A percentile compares a stretch with the other conserved stretches of the same genome.
These are phyloP conservation scores for Melanerpes formicivorus DNA, from an alignment of 2,113 vertebrate genomes.

Conservation along the genomic window DNA sequence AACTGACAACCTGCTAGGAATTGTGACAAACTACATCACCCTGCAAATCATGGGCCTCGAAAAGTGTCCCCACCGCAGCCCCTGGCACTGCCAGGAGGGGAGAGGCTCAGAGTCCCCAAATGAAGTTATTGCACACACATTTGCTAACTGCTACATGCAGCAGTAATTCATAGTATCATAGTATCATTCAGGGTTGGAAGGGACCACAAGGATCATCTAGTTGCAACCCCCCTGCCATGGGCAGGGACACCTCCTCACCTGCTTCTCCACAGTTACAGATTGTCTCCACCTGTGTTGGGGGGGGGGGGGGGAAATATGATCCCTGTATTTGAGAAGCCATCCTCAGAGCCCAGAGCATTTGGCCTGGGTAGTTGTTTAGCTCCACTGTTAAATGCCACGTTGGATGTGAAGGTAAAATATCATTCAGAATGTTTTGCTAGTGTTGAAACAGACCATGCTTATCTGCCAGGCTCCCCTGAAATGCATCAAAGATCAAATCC, in stretches of 20 bases:
- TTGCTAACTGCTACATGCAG: no score
- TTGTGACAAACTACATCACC: neutral
- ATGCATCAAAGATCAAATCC: accelerated
- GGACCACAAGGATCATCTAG: no score
- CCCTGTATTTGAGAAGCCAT: neutral
- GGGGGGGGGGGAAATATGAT: neutral
- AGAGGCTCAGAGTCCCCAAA: neutral
- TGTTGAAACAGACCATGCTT: accelerated
- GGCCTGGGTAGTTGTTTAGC: neutral
- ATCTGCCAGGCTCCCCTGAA: neutral
- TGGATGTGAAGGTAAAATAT: neutral
- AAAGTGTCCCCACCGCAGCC: neutral
- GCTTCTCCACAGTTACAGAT: neutral
- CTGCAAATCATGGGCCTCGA: neutral
- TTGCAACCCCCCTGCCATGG: no score
- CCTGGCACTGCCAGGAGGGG: neutral
- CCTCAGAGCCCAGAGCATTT: neutral
- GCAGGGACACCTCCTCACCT: neutral
- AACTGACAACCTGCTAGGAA: accelerated
- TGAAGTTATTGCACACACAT: accelerated
- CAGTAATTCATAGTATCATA: neutral
- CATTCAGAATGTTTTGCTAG: neutral
- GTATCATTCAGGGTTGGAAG: no score
- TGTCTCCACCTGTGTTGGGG: neutral
- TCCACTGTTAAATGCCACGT: neutral